Evolutionary conservation across 2,113 vertebrate genomes (phyloP), one percentile per base, ranked within the genome.

Genomic region (Ictalurus furcatus): DNA sequence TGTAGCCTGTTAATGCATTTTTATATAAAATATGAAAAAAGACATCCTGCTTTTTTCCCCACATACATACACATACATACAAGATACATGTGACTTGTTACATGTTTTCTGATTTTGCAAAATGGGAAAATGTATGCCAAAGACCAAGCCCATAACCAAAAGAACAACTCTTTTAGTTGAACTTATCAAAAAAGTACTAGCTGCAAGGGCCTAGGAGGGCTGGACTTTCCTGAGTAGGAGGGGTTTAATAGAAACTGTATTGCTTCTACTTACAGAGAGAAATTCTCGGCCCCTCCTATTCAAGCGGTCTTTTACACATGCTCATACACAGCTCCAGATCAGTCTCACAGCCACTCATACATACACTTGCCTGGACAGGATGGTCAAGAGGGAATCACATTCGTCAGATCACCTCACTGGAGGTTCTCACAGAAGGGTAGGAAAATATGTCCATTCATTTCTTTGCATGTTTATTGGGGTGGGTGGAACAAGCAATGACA

Each of bases 301-400:
- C 59, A 37, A 54, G n/a, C 1, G 58, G 65, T 82, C 69, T 85
- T 59, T 63, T 37, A 84, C 84, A 86, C 90, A 88, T 71, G 71
- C 84, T 82, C 61, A 86, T 67, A 58, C 71, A 56, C 58, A 65
- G 76, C 40, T 54, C 76, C 81, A 58, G 34, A 56, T 83, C 87
- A 83, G 78, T 76, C 61, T 67, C 48, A 61, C 63, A 67, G 40
- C 74, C 44, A 84, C 6, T 34, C 48, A 88, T 6, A 85, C 25
- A 69, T 61, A 86, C 86, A 48, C 88, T 58, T 90, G 61, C 87
- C 92, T 85, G 78, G 71, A 76, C 85, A 87, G 88, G 79, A 90
- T 89, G 91, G 85, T 94, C 86, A 90, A 91, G 86, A 90, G 87
- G 63, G 90, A 91, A 80, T 90, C 90, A 30, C 90, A 90, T 71